Evolutionary conservation across 1,140 invertebrate genomes (phyloP), one percentile per base, ranked within the genome.

Genomic region (Steinernema khuongi): DNA sequence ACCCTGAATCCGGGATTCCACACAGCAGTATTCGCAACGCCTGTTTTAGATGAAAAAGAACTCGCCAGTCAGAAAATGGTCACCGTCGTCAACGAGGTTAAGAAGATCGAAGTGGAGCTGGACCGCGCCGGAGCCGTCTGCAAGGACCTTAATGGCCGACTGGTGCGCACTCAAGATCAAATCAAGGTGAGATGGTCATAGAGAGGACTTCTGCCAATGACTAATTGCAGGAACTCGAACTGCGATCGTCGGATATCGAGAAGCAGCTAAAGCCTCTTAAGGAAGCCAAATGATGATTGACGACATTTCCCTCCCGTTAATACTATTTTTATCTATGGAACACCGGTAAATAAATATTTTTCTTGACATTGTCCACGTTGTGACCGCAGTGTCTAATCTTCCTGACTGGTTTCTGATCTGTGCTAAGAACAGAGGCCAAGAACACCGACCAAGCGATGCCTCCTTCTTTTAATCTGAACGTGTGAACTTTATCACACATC

Each of bases 11-110:
- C n/a, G n/a, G n/a, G n/a, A n/a, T 60, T 60, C 28, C 28, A 28
- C 30, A 11, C 30, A 60, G 31, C 30, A 30, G 26, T 17, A 11
- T 29, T 30, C 60, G n/a, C 14, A 60, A 2, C 28, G 41, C 26
- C 41, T 1, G 0, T 74, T 74, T 44, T 60, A 74, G 73, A 28
- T 60, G 73, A 28, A 28, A 74, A 74, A 75, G 26, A 33, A n/a
- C 22, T n/a, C 28, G 73, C 28, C 22, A 67, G 28, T 14, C 18
- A 76, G n/a, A 33, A 33, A 11, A 67, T 74, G 73, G 31, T 44
- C 73, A 30, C 76, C 19, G 72, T 73, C 30, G 31, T 73, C 19
- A 73, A 73, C 70, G 73, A 74, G 41, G 44, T 74, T 18, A 75
- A 76, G 73, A 30, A 67, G 1, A 26, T 75, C 73, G 33, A 74